These are phyloP conservation scores for Congeria kusceri DNA, from an alignment of 2,888 invertebrate genomes.

Conservation along the genomic window DNA sequence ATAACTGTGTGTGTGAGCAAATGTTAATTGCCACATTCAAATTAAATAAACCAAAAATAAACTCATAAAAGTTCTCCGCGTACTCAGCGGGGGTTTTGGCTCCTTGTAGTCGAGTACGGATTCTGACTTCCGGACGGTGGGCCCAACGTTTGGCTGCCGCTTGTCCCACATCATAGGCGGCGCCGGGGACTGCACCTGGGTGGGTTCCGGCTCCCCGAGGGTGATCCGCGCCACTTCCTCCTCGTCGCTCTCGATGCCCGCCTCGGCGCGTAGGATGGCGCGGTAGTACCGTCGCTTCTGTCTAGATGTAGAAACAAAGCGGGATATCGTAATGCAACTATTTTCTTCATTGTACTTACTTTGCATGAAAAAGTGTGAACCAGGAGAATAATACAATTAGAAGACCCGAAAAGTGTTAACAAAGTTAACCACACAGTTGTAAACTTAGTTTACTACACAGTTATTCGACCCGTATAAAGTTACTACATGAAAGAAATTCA, in stretches of 20 bases:
- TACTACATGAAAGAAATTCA: too few relatives aligned
- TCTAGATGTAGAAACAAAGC: slow-evolving; percentile 15
- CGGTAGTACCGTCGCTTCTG: slow-evolving; percentile 47
- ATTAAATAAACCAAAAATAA: too few relatives aligned
- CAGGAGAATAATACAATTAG: too few relatives aligned
- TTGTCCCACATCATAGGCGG: slow-evolving; percentile 36
- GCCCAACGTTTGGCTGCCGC: slow-evolving; percentile 1
- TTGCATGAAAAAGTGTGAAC: too few relatives aligned
- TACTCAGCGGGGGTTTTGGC: slow-evolving; percentile 49
- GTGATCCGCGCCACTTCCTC: slow-evolving; percentile 23
- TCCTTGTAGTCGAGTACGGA: slow-evolving; percentile 38
- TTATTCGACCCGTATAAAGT: too few relatives aligned
- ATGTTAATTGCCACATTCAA: too few relatives aligned
- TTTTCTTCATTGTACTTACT: too few relatives aligned
- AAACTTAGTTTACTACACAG: too few relatives aligned
- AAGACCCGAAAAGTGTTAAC: too few relatives aligned
- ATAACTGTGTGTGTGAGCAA: too few relatives aligned
- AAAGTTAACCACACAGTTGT: too few relatives aligned
- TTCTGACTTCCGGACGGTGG: slow-evolving; percentile 23
- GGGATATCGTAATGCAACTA: too few relatives aligned
- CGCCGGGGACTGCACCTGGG: slow-evolving; percentile 7
- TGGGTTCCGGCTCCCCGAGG: slow-evolving; percentile 8
- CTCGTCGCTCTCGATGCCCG: slow-evolving; percentile 4
- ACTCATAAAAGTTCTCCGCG: background rate
- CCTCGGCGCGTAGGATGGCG: slow-evolving; percentile 29